Base-by-base conservation (phyloP, 2,888 invertebrate species). In the Conops quadrifasciatus region DNA sequence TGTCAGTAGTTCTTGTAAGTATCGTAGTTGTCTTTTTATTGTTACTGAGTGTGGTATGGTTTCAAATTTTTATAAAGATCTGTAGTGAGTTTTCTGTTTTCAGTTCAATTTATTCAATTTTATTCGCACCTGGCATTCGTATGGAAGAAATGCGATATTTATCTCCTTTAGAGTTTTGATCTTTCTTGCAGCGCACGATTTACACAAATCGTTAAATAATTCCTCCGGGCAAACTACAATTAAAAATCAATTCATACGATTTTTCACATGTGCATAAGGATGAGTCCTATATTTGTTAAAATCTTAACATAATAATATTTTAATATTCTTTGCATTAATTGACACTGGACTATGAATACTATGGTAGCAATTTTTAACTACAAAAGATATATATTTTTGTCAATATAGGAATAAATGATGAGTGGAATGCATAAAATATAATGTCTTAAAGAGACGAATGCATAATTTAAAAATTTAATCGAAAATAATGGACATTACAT, bases 131-230 rank as follows among this genome's bases (percentile, higher is more conserved):
- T 97, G 97, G 83, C 94, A 92, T 88, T 98, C 97, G 87, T 98
- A 97, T 76, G 97, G 97, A 85, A 97, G 92, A 90, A 98, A 97
- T 85, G 97, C 97, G 88, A 97, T 97, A 91, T 97, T 97, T 90
- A 97, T 96, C 89, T 97, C 97, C 91, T 97, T 98, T 87, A 97
- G 89, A 75, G 97, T 97, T 91, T 96, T 96, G 87, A 98, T 95
- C 90, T 95, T 95, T 89, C 93, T 93, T 85, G 95, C 95, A 78
- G 94, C 95, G 81, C 93, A 91, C 83, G 96, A 96, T 89, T 96
- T 96, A 92, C 96, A 96, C 87, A 97, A 89, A 88, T 96, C 95
- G 90, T 96, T 96, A 91, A 97, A 97, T 85, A 97, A 89, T 89
- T 96, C 96, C 90, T 97, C 97, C 78, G 96, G 96, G 88, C 97